Percentiles rank a stretch among this genome's conserved stretches.
Conservation (phyloP, 2,888 invertebrate genomes). For the Homarus gammarus region DNA sequence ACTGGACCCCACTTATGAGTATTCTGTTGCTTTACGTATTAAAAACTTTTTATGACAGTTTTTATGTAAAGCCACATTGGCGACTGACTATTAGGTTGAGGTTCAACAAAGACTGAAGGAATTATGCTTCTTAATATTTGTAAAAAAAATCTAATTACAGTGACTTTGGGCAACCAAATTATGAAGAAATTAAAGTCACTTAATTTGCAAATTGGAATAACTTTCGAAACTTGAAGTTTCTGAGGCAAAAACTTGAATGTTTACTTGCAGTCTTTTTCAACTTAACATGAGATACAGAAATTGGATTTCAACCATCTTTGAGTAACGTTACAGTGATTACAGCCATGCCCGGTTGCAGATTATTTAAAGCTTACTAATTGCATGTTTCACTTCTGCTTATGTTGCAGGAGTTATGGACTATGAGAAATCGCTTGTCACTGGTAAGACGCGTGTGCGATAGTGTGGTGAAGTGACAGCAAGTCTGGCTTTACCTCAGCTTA, state of each 20-base stretch:
- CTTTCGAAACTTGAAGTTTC: not conserved
- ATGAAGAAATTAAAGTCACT: not conserved
- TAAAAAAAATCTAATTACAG: too few relatives aligned
- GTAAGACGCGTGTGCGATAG: conserved; percentile 40
- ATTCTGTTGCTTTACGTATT: not conserved
- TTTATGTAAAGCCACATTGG: not conserved
- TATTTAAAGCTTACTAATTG: conserved; percentile 33
- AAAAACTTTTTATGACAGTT: not conserved
- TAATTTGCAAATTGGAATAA: not conserved
- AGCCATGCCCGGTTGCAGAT: not conserved
- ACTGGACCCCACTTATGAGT: not conserved
- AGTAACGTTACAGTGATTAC: not conserved
- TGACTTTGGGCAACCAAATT: not conserved
- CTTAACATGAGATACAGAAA: not conserved
- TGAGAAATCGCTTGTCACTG: conserved; percentile 53
- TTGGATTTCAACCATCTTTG: not conserved
- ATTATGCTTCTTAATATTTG: not conserved
- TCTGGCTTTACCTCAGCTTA: too few relatives aligned
- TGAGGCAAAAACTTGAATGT: too few relatives aligned
- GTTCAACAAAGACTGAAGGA: not conserved
- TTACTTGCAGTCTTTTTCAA: not conserved
- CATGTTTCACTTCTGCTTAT: conserved; percentile 58
- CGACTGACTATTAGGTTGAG: not conserved
- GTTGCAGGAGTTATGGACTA: conserved; percentile 62
- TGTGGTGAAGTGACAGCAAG: not conserved